Conservation (phyloP, 2,888 invertebrate genomes). For the Agapostemon virescens region DNA sequence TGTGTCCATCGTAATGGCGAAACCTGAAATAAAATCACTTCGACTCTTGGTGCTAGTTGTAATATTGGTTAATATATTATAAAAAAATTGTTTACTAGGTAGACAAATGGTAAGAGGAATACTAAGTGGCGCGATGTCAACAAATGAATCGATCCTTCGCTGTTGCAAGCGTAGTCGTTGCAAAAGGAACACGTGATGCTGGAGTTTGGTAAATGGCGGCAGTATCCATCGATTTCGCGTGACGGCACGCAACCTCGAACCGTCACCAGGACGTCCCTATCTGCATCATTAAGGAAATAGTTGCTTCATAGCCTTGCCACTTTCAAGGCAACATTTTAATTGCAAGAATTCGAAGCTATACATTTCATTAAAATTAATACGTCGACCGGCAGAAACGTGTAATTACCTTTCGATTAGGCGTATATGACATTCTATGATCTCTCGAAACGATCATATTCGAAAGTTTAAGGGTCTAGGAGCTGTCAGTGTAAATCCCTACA, state of each 20-base stretch:
- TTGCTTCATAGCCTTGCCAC: conserved; percentile 25
- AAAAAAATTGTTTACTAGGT: not conserved
- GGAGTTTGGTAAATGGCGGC: conserved; percentile 68
- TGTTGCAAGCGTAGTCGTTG: conserved; percentile 70
- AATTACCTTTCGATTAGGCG: not conserved
- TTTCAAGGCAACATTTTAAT: conserved; percentile 22
- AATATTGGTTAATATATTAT: not conserved
- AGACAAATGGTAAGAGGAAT: not conserved
- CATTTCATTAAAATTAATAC: conserved; percentile 5
- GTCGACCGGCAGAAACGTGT: too few relatives aligned
- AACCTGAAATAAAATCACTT: not conserved
- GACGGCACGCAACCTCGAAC: conserved; percentile 72
- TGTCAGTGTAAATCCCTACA: too few relatives aligned
- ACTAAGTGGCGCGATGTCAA: conserved; percentile 11
- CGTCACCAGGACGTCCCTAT: conserved; percentile 70
- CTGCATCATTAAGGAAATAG: conserved; percentile 59
- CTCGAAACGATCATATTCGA: not conserved
- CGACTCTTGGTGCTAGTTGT: not conserved
- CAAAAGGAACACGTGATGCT: conserved; percentile 70
- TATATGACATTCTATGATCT: not conserved
- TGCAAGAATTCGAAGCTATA: not conserved
- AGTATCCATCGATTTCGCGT: conserved; percentile 65
- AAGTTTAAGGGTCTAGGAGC: not conserved
- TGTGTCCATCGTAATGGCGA: not conserved
- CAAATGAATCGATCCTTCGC: conserved; percentile 45